phyloP scores from a whole-genome alignment of 1,140 invertebrate species.

The Agrypnia vestita region DNA sequence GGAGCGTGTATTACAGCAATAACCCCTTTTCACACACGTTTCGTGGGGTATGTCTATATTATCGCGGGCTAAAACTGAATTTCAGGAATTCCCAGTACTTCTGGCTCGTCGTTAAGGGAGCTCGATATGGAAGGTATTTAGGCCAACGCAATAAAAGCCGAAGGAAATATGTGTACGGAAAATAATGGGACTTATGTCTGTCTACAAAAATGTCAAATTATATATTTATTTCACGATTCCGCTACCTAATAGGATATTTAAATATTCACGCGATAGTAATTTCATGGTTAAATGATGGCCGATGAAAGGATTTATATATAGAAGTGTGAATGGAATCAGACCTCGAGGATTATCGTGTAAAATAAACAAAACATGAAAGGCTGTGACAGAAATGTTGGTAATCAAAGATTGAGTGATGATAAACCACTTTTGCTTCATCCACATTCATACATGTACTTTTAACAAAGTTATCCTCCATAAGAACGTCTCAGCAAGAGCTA shows the following conservation, averaged over 20 bases:
- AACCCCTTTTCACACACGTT: conserved; percentile 28
- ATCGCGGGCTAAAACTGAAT: conserved; percentile 28
- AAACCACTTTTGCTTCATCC: too few species aligned
- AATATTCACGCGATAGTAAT: background rate
- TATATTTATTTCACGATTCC: background rate
- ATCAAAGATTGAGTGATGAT: too few species aligned
- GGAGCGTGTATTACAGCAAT: conserved; percentile 23
- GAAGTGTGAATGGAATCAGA: too few species aligned
- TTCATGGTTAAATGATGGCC: too few species aligned
- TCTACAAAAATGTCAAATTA: background rate
- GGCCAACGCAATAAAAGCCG: conserved; percentile 32
- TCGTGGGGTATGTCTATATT: conserved; percentile 33
- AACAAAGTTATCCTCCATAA: too few species aligned
- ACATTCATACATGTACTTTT: too few species aligned
- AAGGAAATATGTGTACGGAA: conserved; percentile 9
- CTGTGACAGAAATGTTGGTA: too few species aligned
- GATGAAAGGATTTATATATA: too few species aligned
- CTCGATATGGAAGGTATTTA: conserved; percentile 37
- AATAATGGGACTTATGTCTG: conserved; percentile 19
- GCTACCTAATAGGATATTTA: background rate
- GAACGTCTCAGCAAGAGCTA: too few species aligned
- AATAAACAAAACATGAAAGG: too few species aligned
- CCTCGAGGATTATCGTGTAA: too few species aligned
- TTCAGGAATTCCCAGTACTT: conserved; percentile 29
- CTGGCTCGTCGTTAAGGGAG: conserved; percentile 34